Percentiles rank a stretch among this genome's conserved stretches.
Conservation (phyloP, 2,888 invertebrate species). For the Sarcophaga carnaria region DNA sequence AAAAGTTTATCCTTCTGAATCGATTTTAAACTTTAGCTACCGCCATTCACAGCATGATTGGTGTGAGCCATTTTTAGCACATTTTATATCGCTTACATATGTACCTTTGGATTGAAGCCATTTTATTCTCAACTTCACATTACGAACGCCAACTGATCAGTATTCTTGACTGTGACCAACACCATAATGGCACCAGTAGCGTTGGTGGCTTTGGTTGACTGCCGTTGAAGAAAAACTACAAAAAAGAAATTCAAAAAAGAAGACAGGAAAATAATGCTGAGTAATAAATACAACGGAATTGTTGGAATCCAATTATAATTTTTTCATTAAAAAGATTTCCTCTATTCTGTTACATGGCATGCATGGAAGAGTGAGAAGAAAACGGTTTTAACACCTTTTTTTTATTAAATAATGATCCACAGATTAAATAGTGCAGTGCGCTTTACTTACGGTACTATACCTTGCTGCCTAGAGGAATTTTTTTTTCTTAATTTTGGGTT, state of each 20-base stretch:
- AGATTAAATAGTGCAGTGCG: conserved; percentile 62
- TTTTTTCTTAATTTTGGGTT: conserved; percentile 56
- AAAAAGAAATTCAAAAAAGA: too few relatives aligned
- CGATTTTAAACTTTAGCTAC: too few relatives aligned
- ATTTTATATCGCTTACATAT: too few relatives aligned
- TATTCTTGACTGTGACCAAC: too few relatives aligned
- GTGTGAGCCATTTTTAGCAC: too few relatives aligned
- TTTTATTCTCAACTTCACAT: conserved; percentile 25
- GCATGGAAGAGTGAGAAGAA: neutral
- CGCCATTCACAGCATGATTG: too few relatives aligned
- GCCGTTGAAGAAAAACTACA: too few relatives aligned
- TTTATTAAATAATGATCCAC: conserved; percentile 55
- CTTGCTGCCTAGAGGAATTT: neutral
- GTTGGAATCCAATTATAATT: too few relatives aligned
- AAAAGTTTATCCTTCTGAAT: too few relatives aligned
- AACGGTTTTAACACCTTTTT: conserved; percentile 57
- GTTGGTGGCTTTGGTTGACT: neutral
- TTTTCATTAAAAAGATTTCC: conserved; percentile 41
- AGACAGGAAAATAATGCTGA: conserved; percentile 6
- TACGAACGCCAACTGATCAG: conserved; percentile 10
- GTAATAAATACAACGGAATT: conserved; percentile 23
- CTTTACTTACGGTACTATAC: conserved; percentile 64
- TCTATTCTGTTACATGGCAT: conserved; percentile 17
- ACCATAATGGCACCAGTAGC: neutral
- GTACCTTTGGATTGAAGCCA: neutral